Evolutionary conservation across 1,140 invertebrate species (phyloP), one percentile per base, ranked within the genome.

Genomic region (Temnothorax nylanderi): DNA sequence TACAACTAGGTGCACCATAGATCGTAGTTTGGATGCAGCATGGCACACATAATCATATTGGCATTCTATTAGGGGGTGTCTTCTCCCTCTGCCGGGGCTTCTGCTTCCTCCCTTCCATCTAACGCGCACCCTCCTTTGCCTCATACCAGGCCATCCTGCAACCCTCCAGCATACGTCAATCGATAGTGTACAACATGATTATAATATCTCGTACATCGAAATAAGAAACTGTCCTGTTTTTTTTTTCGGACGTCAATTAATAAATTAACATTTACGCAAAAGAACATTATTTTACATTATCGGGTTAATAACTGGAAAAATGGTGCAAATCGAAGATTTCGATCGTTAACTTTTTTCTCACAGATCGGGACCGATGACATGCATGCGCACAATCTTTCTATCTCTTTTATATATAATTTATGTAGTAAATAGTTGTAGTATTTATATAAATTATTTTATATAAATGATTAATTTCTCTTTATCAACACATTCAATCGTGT

Each of bases 61-160:
- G 93, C 93, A 94, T 94, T 94, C 93, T 94, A 94, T 94, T 94
- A 93, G 92, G 89, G 89, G 90, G 82, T 92, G 91, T 93, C 91
- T 93, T 93, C 91, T 90, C 89, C 88, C 86, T 26, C 41, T 92
- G 87, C 54, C 82, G 86, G 92, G 86, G 92, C 86, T 90, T 87
- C 91, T 80, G 71, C 90, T 89, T 87, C 85, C 88, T 93, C 92
- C 89, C 91, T 91, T 92, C 91, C 71, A 69, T 80, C 89, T 91
- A 81, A 88, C 89, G 56, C 80, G 71, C 76, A 67, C 76, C 60
- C 88, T 85, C 49, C 54, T n/a, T 69, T 60, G 60, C 56, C 80
- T 75, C 88, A 88, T 80, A 75, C 74, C 74, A 87, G 86, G 34
- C 80, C 58, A 34, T n/a, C 72, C 62, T 74, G 89, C 91, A 90